Percentiles rank a stretch among this genome's conserved stretches.
phyloP scores from a whole-genome alignment of 1,140 invertebrate genomes.

The Schlechtendalia chinensis region DNA sequence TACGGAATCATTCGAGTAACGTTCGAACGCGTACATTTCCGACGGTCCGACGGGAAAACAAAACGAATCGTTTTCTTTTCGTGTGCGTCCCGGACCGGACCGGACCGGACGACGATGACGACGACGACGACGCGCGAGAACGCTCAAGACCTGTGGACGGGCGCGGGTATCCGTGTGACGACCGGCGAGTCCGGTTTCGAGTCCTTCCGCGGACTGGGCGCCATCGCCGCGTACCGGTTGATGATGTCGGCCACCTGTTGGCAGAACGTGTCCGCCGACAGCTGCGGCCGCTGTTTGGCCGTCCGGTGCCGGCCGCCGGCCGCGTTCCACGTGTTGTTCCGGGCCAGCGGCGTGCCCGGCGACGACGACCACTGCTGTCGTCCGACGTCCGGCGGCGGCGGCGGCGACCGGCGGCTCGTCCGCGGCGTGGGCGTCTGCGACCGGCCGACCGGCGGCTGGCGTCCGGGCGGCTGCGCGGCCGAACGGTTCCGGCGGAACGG shows the following conservation, averaged over 20 bases:
- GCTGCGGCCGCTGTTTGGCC: conserved; percentile 59
- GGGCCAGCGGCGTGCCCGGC: conserved; percentile 53
- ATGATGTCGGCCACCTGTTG: conserved; percentile 59
- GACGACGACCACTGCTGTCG: conserved; percentile 50
- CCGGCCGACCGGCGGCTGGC: conserved; percentile 52
- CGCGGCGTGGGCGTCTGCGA: conserved; percentile 57
- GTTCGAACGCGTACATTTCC: no score
- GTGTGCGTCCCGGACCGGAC: no score
- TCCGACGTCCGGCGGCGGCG: conserved; percentile 53
- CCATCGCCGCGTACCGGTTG: conserved; percentile 55
- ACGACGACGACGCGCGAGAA: neutral
- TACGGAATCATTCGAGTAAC: no score
- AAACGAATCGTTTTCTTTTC: no score
- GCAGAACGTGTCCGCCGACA: conserved; percentile 69
- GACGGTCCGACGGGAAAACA: no score
- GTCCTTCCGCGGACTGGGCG: conserved; percentile 61
- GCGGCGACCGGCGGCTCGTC: conserved; percentile 65
- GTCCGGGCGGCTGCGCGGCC: conserved; percentile 47
- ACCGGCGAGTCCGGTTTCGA: conserved; percentile 58
- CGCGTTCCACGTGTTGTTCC: conserved; percentile 69
- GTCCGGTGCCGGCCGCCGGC: conserved; percentile 58
- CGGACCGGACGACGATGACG: no score
- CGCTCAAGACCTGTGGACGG: conserved; percentile 56
- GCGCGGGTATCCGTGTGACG: conserved; percentile 62
- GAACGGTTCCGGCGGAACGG: conserved; percentile 52